phyloP scores from a whole-genome alignment of 2,797 vertebrate species.

The Onychomys leucogaster region DNA sequence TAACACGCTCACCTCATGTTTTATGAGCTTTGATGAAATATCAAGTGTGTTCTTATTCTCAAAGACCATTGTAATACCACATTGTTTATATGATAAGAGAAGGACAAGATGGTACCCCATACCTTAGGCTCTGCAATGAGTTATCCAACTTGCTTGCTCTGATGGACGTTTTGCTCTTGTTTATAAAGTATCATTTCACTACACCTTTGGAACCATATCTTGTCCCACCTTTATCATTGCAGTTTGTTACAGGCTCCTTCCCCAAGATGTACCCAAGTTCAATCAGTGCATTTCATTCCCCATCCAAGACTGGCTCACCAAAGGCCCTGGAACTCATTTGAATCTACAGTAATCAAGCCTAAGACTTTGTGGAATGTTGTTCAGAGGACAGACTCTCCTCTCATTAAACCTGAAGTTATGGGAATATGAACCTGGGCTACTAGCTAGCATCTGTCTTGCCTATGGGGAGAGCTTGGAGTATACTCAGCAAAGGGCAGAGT shows the following conservation, averaged over 20 bases:
- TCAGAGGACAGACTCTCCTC: not conserved
- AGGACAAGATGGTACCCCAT: not conserved
- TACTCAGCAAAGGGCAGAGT: not conserved
- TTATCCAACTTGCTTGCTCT: not conserved
- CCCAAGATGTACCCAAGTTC: not conserved
- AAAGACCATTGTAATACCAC: not conserved
- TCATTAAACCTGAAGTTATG: not conserved
- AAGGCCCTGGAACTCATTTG: not conserved
- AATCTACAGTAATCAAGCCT: not conserved
- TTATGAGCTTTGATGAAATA: constrained; percentile 20
- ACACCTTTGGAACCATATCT: not conserved
- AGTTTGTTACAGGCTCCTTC: not conserved
- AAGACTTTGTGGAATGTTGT: not conserved
- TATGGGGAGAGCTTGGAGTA: not conserved
- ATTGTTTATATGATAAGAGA: not conserved
- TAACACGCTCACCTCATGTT: not conserved
- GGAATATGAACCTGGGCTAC: not conserved
- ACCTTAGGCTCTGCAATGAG: not conserved
- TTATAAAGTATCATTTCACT: not conserved
- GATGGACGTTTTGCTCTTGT: not conserved
- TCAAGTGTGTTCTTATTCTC: not conserved
- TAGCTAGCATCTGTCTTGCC: not conserved
- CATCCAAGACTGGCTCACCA: not conserved
- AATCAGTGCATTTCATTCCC: not conserved
- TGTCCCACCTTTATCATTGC: not conserved